Conservation (phyloP, 2,888 invertebrate genomes). For the Pedicia rivosa region DNA sequence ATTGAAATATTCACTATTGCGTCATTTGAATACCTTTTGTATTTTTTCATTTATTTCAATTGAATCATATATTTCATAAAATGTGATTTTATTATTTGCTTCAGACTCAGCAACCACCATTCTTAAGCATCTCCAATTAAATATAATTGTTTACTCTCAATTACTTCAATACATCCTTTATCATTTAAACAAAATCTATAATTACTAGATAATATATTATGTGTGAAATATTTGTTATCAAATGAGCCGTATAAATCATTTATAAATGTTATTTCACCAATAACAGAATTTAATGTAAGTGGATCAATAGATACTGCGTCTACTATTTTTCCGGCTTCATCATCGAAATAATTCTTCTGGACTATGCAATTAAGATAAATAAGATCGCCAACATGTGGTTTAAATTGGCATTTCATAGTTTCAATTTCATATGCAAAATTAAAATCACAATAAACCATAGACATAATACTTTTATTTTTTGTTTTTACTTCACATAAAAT, state of each 20-base stretch:
- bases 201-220: constrained; percentile 35
- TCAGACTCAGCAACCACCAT: constrained; percentile 3
- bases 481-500: neutral
- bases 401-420: constrained; percentile 41
- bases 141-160: constrained; percentile 50
- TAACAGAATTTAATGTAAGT: constrained; percentile 37
- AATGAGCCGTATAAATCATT: constrained; percentile 37
- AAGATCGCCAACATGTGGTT: constrained; percentile 56
- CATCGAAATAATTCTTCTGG: constrained; percentile 39
- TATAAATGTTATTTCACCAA: constrained; percentile 31
- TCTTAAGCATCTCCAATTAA: constrained; percentile 21
- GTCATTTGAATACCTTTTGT: constrained; percentile 38
- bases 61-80: neutral
- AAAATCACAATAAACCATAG: too few species aligned
- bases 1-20: constrained; percentile 28
- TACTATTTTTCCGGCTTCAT: constrained; percentile 35
- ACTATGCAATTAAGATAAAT: constrained; percentile 44
- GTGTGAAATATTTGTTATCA: constrained; percentile 40
- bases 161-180: constrained; percentile 45
- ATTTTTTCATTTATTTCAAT: constrained; percentile 15
- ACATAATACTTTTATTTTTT: too few species aligned
- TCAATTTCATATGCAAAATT: constrained; percentile 52
- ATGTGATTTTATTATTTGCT: neutral
- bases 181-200: constrained; percentile 41
- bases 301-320: constrained; percentile 43